Evolutionary conservation across 2,888 invertebrate genomes (phyloP).

Genomic region (Hydraecia micacea): DNA sequence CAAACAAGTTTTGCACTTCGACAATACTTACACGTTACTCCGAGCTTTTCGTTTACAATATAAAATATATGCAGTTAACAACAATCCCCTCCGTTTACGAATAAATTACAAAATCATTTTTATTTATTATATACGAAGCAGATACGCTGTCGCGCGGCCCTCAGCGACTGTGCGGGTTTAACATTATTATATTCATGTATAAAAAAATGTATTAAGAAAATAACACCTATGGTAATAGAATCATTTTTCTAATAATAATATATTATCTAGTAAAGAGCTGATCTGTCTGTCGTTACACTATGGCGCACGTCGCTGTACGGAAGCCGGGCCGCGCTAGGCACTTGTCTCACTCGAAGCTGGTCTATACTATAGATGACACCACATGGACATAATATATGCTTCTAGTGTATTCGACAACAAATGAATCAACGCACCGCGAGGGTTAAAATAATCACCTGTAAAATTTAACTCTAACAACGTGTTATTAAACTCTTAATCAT

Average conservation of each 20-base stretch:
- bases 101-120: conserved; percentile 79
- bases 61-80: conserved; percentile 89
- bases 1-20: conserved; percentile 85
- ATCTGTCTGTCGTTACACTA: conserved; percentile 12
- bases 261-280: conserved; percentile 37
- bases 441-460: conserved; percentile 82
- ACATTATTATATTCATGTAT: conserved; percentile 37
- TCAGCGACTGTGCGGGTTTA: conserved; percentile 9
- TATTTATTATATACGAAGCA: conserved; percentile 61
- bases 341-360: conserved; percentile 36
- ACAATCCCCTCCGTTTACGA: conserved; percentile 81
- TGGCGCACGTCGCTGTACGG: conserved; percentile 5
- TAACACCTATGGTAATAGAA: conserved; percentile 52
- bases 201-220: conserved; percentile 51
- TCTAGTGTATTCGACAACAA: conserved; percentile 56
- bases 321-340: conserved; percentile 39
- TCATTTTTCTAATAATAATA: conserved; percentile 32
- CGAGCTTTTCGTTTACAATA: conserved; percentile 79
- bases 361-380: conserved; percentile 29
- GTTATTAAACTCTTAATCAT: conserved; percentile 86
- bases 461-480: conserved; percentile 87
- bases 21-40: conserved; percentile 79
- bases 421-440: conserved; percentile 75
- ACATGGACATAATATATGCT: conserved; percentile 46
- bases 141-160: conserved; percentile 49